phyloP scores from a whole-genome alignment of 1,140 invertebrate genomes.

The Zophobas morio region DNA sequence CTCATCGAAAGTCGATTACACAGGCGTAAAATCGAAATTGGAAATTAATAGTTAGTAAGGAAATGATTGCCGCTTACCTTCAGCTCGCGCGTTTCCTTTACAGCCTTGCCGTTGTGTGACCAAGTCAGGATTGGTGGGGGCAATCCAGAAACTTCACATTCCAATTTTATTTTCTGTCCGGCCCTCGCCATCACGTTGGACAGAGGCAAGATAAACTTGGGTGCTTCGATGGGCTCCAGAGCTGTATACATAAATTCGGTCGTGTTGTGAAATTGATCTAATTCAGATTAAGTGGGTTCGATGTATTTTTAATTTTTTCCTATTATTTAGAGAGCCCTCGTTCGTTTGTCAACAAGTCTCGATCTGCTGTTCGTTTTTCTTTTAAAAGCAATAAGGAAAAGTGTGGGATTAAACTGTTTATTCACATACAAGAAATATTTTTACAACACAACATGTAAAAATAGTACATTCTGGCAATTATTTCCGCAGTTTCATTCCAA shows the following conservation, averaged over 20 bases:
- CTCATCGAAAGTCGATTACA: background rate
- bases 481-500: slow-evolving; percentile 28
- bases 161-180: slow-evolving; percentile 78
- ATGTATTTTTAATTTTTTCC: too few species aligned
- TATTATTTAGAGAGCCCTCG: too few species aligned
- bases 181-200: slow-evolving; percentile 76
- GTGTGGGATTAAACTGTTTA: slow-evolving; percentile 12
- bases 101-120: slow-evolving; percentile 78
- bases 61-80: slow-evolving; percentile 67
- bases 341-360: too few species aligned
- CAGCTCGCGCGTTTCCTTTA: slow-evolving; percentile 71
- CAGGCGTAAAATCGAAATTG: background rate
- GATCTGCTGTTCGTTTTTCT: background rate
- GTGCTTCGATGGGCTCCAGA: slow-evolving; percentile 69
- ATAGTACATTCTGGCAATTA: slow-evolving; percentile 20
- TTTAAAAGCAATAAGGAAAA: slow-evolving; percentile 24
- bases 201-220: slow-evolving; percentile 72
- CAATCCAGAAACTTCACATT: slow-evolving; percentile 76
- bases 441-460: slow-evolving; percentile 16
- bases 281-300: too few species aligned
- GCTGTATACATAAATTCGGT: slow-evolving; percentile 66
- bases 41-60: background rate
- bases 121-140: slow-evolving; percentile 75
- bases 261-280: slow-evolving; percentile 15
- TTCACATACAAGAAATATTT: slow-evolving; percentile 19